These are phyloP conservation scores for Leptura quadrifasciata DNA, from an alignment of 2,888 invertebrate genomes.

Conservation along the genomic window DNA sequence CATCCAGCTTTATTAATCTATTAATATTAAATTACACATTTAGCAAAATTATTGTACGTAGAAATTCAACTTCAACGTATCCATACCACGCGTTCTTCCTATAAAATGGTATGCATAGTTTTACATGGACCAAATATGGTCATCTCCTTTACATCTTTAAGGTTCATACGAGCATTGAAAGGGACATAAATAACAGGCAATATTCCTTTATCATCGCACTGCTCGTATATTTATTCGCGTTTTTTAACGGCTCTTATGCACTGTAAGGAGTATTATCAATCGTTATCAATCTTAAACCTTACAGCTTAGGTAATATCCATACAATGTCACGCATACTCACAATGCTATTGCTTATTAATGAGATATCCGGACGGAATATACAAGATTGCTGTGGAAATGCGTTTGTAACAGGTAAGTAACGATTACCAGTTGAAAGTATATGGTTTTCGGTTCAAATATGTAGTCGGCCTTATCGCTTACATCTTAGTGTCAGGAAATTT, in stretches of 20 bases:
- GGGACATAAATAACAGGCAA: constrained; percentile 45
- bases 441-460: constrained; percentile 47
- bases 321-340: constrained; percentile 73
- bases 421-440: constrained; percentile 60
- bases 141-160: constrained; percentile 6
- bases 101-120: not conserved
- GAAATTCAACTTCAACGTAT: no score
- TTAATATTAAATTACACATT: no score
- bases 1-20: no score
- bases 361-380: constrained; percentile 65
- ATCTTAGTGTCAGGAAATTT: constrained; percentile 54
- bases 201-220: constrained; percentile 56
- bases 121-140: constrained; percentile 37
- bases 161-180: constrained; percentile 18
- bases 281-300: constrained; percentile 67
- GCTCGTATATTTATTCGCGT: constrained; percentile 60
- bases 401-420: constrained; percentile 62
- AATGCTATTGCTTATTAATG: constrained; percentile 73
- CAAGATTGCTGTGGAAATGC: constrained; percentile 62
- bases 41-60: no score
- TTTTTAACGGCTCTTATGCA: constrained; percentile 55
- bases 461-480: constrained; percentile 50
- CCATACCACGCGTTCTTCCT: not conserved
- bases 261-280: constrained; percentile 66
- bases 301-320: constrained; percentile 71